Evolutionary conservation across 2,797 vertebrate species (phyloP), one percentile per base, ranked within the genome.

Genomic region (Petrocephalus sullivani): DNA sequence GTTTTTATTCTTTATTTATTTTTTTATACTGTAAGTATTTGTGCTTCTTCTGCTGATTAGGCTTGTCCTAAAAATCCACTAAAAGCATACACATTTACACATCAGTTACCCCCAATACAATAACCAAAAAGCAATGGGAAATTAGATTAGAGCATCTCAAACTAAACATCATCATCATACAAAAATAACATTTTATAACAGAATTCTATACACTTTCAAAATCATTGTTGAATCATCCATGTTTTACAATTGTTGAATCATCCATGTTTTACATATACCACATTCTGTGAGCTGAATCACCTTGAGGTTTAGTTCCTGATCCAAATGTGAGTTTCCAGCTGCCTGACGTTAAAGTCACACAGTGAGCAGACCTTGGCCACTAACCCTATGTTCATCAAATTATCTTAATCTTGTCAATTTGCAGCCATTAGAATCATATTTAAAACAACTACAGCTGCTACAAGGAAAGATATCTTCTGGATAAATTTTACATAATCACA

Each of bases 301-400:
- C 28, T 28, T 28, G 28, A 28, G 28, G 28, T 28, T 28, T 28
- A 46, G 86, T 91, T 28, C 89, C 90, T 88, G 57, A 86, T 78
- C 90, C 90, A 57, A 92, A 91, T 19, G 87, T 14, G 3, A 91
- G 61, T 84, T 89, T 90, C 87, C 87, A 57, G 56, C 9, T 85
- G 53, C 41, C 5, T 8, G 21, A 2, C 4, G 51, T 6, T 7
- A n/a, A 23, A 85, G 33, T 86, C 85, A 61, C 85, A 86, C 85
- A 49, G 33, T 64, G 85, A 2, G 2, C 5, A 85, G 23, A 58
- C 10, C 53, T 53, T 85, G 84, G 84, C 58, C 53, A 14, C 33
- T 56, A 85, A 85, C 84, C 28, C 54, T 21, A 33, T 41, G 54
- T n/a, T 57, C 84, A 16, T 33, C 3, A 67, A 14, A 28, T 28